Percentiles rank a stretch among this genome's conserved stretches.
Conservation (phyloP, 2,113 vertebrate genomes). For the Pituophis catenifer region DNA sequence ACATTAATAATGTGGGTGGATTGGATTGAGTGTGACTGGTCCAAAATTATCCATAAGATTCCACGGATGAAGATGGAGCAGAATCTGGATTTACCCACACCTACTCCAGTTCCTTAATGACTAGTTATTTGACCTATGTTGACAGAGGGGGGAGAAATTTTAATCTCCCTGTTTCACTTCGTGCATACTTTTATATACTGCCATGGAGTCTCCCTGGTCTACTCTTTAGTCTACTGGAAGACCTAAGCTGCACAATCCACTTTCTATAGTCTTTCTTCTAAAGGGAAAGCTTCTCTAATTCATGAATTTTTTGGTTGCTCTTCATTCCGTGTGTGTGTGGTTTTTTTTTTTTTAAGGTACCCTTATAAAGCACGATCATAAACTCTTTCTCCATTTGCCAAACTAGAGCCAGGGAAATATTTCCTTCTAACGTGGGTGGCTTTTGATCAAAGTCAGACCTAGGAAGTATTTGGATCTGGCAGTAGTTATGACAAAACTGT, state of each 20-base stretch:
- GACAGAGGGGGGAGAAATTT: background rate
- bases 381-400: background rate
- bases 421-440: background rate
- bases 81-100: background rate
- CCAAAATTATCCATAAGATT: background rate
- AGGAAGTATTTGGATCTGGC: background rate
- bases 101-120: background rate
- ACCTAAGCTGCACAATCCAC: background rate
- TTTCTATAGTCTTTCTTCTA: background rate
- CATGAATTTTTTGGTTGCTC: background rate
- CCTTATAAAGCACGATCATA: background rate
- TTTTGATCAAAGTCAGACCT: background rate
- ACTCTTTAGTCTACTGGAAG: background rate
- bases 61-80: background rate
- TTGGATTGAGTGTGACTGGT: background rate
- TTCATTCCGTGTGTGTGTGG: background rate
- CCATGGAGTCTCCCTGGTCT: background rate
- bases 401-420: background rate
- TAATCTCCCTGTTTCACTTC: background rate
- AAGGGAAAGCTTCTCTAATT: background rate
- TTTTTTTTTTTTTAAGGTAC: background rate
- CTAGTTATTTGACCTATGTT: background rate
- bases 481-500: background rate
- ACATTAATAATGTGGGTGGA: background rate
- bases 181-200: background rate